A percentile compares a stretch with the other conserved stretches of the same genome.
Conservation (phyloP, 2,797 vertebrate species). For the Apogon talboti region DNA sequence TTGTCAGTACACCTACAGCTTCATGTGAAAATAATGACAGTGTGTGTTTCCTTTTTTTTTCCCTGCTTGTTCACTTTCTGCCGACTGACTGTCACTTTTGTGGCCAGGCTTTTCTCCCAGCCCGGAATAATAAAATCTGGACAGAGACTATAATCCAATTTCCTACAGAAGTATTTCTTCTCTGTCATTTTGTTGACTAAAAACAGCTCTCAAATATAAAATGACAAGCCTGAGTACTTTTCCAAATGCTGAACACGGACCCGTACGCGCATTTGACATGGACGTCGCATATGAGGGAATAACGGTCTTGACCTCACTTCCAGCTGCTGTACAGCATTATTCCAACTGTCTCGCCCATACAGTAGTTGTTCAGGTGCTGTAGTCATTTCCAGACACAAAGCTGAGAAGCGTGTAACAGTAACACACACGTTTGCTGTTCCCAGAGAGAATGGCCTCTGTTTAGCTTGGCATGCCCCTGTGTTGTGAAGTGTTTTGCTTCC, state of each 20-base stretch:
- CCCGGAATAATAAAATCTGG: constrained; percentile 12
- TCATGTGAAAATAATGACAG: constrained; percentile 19
- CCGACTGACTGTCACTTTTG: constrained; percentile 7
- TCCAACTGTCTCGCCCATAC: constrained; percentile 7
- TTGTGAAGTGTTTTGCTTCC: constrained; percentile 52
- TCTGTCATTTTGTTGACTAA: no score
- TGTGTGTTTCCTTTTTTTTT: background rate
- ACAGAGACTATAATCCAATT: no score
- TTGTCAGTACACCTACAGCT: constrained; percentile 1
- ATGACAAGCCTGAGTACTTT: background rate
- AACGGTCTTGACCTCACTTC: constrained; percentile 16
- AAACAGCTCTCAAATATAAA: no score
- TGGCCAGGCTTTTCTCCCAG: background rate
- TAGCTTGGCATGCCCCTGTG: constrained; percentile 44
- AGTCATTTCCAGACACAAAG: constrained; percentile 17
- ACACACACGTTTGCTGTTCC: constrained; percentile 28
- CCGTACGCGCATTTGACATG: background rate
- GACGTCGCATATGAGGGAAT: background rate
- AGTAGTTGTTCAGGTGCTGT: constrained; percentile 13
- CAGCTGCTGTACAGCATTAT: constrained; percentile 8
- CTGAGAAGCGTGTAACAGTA: constrained; percentile 14
- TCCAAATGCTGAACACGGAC: background rate
- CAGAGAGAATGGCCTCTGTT: constrained; percentile 32
- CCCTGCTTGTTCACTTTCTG: background rate
- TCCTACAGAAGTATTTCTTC: no score